Percentiles rank a stretch among this genome's conserved stretches.
Evolutionary conservation across 1,140 invertebrate species (phyloP).

Genomic region (Drosophila azteca): DNA sequence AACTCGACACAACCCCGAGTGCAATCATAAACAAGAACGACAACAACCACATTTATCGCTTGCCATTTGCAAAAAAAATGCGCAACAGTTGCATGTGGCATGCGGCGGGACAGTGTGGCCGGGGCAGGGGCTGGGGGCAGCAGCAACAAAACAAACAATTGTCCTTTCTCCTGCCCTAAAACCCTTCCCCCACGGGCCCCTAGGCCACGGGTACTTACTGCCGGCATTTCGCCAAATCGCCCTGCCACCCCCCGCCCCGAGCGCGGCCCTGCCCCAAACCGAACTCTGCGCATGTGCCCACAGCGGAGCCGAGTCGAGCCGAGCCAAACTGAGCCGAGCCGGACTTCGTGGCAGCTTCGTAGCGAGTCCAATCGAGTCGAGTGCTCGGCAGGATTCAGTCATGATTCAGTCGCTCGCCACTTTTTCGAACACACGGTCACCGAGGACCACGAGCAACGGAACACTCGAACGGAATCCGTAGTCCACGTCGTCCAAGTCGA

Average conservation of each 20-base stretch:
- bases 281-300: conserved; percentile 76
- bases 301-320: conserved; percentile 33
- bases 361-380: conserved; percentile 1
- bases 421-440: conserved; percentile 58
- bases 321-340: conserved; percentile 21
- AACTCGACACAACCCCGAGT: conserved; percentile 23
- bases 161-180: conserved; percentile 64
- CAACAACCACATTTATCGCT: conserved; percentile 49
- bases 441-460: conserved; percentile 29
- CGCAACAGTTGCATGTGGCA: conserved; percentile 75
- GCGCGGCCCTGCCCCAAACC: too few relatives aligned
- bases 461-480: conserved; percentile 1
- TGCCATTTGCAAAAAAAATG: conserved; percentile 73
- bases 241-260: too few relatives aligned
- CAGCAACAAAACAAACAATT: conserved; percentile 72
- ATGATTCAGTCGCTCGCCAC: conserved; percentile 59
- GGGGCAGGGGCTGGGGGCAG: conserved; percentile 13
- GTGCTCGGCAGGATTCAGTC: conserved; percentile 23
- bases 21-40: conserved; percentile 49
- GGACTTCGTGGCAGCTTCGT: conserved; percentile 2
- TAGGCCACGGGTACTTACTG: conserved; percentile 5
- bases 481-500: background rate
- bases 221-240: conserved; percentile 45
- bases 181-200: conserved; percentile 8
- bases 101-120: conserved; percentile 4